Evolutionary conservation across 1,140 invertebrate genomes (phyloP), one percentile per base, ranked within the genome.

Genomic region (Hyphantria cunea): DNA sequence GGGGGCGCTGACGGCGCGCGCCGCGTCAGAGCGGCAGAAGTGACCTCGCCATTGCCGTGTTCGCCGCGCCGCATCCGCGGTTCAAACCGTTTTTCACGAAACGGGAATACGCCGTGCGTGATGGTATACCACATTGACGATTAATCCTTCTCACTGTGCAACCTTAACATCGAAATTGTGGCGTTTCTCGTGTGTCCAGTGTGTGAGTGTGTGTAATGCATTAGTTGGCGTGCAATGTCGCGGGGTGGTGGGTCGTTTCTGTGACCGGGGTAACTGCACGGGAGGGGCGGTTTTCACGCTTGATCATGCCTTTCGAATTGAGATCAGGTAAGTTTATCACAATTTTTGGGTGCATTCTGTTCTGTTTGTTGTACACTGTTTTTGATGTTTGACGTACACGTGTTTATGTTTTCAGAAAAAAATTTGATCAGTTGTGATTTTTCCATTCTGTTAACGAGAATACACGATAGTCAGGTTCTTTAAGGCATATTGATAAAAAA

Each of bases 271-370:
- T 55, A 58, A 42, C 58, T 74, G 71, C 61, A 78, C 70, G 78
- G 78, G 80, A 83, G 84, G 76, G 82, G 81, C 75, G 74, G 64
- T 78, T 78, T 80, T 75, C 78, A 83, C 78, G 78, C 76, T 76
- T 80, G 71, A 79, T 76, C 74, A 89, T 89, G 86, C 86, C 86
- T 66, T 89, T 86, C 79, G 86, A 87, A 72, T 69, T 80, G 84
- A 84, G 86, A 89, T 78, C 86, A 89, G 86, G 86, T 89, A 77
- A 86, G 82, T 56, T 69, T 74, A 75, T 72, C 61, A 74, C 61
- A 72, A 61, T 68, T 49, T 49, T 55, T 12, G 47, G 25, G 31
- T 58, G 51, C 50, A 51, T 39, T 7, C 2, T 3, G 8, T 37
- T n/a, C n/a, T 15, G 32, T 12, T 25, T 44, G 6, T 8, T 34